Evolutionary conservation across 1,140 invertebrate species (phyloP).

Genomic region (Euura saliciscinereae): DNA sequence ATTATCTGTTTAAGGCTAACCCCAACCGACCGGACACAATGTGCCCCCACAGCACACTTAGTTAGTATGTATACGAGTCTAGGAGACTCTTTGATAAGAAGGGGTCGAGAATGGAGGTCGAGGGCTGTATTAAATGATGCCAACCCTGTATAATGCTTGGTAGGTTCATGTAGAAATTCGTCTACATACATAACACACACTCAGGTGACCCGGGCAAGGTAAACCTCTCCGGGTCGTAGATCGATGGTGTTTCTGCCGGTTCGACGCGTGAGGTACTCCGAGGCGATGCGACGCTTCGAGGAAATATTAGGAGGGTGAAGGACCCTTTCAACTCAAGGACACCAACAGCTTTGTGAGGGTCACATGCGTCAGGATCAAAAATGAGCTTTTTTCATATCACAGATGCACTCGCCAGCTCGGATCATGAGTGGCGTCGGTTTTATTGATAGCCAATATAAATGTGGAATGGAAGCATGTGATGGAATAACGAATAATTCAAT

Average conservation of each 20-base stretch:
- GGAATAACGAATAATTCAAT: background rate
- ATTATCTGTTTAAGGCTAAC: slow-evolving; percentile 1
- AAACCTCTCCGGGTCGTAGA: background rate
- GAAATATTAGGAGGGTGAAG: background rate
- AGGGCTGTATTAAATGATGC: no score
- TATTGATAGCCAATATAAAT: no score
- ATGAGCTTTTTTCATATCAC: no score
- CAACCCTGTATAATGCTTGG: no score
- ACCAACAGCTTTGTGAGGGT: no score
- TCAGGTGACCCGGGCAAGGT: background rate
- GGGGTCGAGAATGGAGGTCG: no score
- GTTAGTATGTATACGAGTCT: no score
- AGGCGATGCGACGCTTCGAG: background rate
- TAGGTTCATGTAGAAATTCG: background rate
- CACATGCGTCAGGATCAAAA: no score
- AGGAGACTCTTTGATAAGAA: no score
- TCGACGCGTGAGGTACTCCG: background rate
- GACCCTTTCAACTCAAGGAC: background rate
- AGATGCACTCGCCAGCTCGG: no score
- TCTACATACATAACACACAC: background rate
- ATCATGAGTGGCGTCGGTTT: no score
- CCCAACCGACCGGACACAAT: background rate
- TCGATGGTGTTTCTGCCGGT: background rate
- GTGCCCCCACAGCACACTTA: no score
- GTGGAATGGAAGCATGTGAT: background rate